Evolutionary conservation across 2,888 invertebrate genomes (phyloP).

Genomic region (Cactoblastis cactorum): DNA sequence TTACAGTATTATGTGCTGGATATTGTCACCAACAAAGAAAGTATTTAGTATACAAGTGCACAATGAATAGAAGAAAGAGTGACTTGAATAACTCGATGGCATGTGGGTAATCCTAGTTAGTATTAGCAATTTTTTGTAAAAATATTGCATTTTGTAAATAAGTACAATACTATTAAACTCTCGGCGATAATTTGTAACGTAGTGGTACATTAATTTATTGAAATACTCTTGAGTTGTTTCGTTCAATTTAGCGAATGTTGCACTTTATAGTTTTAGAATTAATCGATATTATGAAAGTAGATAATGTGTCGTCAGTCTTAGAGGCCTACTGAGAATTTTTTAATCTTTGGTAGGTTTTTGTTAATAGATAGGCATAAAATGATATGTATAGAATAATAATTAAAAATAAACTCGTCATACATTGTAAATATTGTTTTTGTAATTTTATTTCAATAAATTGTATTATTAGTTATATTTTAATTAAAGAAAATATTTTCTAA

Average conservation of each 20-base stretch:
- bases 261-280: conserved; percentile 70
- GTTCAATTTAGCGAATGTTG: conserved; percentile 74
- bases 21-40: neutral
- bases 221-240: conserved; percentile 71
- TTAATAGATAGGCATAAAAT: conserved; percentile 74
- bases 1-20: conserved; percentile 5
- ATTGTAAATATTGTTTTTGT: conserved; percentile 75
- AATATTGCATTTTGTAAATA: conserved; percentile 76
- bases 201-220: conserved; percentile 72
- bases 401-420: conserved; percentile 54
- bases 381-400: conserved; percentile 69
- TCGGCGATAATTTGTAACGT: conserved; percentile 50
- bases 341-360: conserved; percentile 67
- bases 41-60: conserved; percentile 7
- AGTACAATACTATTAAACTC: conserved; percentile 58
- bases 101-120: conserved; percentile 34
- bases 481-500: conserved; percentile 52
- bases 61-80: conserved; percentile 1
- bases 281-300: conserved; percentile 68
- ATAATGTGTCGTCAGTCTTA: conserved; percentile 70
- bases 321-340: conserved; percentile 68
- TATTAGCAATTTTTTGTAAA: conserved; percentile 49
- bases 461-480: conserved; percentile 67
- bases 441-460: conserved; percentile 69
- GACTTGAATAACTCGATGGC: conserved; percentile 20